Base-by-base conservation (phyloP, 2,888 invertebrate genomes). In the Globia sparganii region DNA sequence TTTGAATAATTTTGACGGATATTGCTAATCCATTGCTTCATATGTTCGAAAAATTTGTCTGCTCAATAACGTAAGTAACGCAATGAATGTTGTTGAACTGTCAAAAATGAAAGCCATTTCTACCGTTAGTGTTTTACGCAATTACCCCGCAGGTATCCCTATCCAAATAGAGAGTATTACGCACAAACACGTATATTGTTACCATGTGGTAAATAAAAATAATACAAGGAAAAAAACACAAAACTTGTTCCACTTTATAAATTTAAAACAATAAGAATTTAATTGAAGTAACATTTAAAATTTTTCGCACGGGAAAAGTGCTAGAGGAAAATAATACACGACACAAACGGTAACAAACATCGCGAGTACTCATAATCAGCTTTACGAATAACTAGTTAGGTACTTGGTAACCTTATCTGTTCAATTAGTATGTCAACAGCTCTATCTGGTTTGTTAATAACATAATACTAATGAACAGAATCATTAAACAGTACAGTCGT, bases 361-460 rank as follows among this genome's bases (percentile, higher is more conserved):
- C 66, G 72, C 77, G 78, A 72, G 82, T 84, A 84, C 82, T 87
- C 37, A 81, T 82, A 87, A 80, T 87, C 82, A 86, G 78, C 81
- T 82, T 81, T 87, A 86, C 84, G 77, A 89, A 85, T 85, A 83
- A 86, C 87, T 80, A 85, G 85, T 81, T 82, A 65, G 58, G 64
- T 79, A 81, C 78, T 92, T 93, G 96, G 96, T 96, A 96, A 92
- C 91, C 90, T 94, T 96, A 96, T 96, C 96, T 91, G 89, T 88
- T 88, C 90, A 93, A 95, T 95, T 94, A 94, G 92, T 93, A 90
- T 94, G 95, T 94, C 94, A 95, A 95, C 94, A 95, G 87, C 89
- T 91, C 91, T 95, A 95, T 95, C 95, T 94, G 91, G 91, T 91
- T 91, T 92, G 93, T 93, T 93, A 91, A 92, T 90, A 90, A 90